Conservation (phyloP, 2,797 vertebrate genomes). For the Oreonectes daqikongensis region DNA sequence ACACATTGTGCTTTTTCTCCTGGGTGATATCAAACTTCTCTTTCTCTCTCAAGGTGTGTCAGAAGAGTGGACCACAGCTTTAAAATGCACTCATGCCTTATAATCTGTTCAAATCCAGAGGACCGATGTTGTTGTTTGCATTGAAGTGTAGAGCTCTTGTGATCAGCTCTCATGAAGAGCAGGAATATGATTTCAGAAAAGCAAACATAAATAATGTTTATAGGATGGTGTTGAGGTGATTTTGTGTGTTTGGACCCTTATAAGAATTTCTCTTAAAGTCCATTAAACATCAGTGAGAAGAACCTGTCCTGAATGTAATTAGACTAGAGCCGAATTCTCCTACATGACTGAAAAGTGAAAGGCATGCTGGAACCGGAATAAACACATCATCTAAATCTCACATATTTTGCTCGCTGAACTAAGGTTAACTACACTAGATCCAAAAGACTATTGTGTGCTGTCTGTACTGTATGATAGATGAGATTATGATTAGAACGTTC, state of each 20-base stretch:
- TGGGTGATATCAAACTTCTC: conserved; percentile 7
- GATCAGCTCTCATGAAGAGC: too few relatives aligned
- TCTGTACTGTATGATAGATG: too few relatives aligned
- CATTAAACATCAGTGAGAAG: not conserved
- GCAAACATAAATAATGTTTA: not conserved
- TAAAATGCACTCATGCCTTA: too few relatives aligned
- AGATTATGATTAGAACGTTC: not conserved
- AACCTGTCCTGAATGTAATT: conserved; percentile 19
- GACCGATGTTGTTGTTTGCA: not conserved
- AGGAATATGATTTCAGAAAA: conserved; percentile 4
- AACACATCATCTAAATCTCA: not conserved
- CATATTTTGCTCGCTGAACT: not conserved
- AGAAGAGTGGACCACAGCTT: not conserved
- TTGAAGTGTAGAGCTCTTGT: too few relatives aligned
- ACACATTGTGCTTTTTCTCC: conserved; percentile 11
- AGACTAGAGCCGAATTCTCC: not conserved
- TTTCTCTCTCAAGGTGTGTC: not conserved
- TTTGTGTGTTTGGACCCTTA: not conserved
- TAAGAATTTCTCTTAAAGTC: not conserved
- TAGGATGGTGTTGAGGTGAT: not conserved
- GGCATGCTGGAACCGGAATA: not conserved
- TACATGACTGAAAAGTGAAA: not conserved
- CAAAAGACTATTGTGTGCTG: too few relatives aligned
- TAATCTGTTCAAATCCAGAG: not conserved
- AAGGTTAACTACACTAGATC: conserved; percentile 9